These are phyloP conservation scores for Sitophilus oryzae DNA, from an alignment of 1,140 invertebrate species.

Conservation along the genomic window DNA sequence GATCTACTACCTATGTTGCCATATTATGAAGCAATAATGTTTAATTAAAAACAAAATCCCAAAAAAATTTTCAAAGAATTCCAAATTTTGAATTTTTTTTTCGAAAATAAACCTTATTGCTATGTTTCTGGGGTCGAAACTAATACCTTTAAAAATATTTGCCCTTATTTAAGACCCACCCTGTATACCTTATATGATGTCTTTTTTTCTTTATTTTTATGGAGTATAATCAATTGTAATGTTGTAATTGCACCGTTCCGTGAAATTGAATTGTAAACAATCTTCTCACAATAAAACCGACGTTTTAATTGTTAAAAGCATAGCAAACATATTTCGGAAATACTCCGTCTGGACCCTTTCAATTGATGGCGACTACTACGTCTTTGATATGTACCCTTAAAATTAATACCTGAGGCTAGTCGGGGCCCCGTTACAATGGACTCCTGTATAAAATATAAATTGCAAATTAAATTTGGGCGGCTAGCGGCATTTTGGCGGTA, in stretches of 20 bases:
- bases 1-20: too few species aligned
- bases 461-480: constrained; percentile 5
- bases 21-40: too few species aligned
- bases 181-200: too few species aligned
- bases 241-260: neutral
- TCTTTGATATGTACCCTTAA: constrained; percentile 6
- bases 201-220: too few species aligned
- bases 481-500: neutral
- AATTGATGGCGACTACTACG: neutral
- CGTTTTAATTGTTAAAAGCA: neutral
- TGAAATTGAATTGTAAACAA: neutral
- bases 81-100: too few species aligned
- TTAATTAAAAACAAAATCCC: too few species aligned
- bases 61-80: too few species aligned
- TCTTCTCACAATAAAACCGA: neutral
- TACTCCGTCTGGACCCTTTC: neutral
- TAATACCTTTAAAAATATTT: too few species aligned
- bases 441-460: constrained; percentile 5
- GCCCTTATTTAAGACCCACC: too few species aligned
- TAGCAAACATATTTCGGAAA: neutral
- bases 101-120: too few species aligned
- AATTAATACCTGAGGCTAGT: neutral
- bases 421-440: neutral
- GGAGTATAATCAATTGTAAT: too few species aligned
- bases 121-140: too few species aligned